Conservation (phyloP, 2,797 vertebrate species). For the Tinamus major region DNA sequence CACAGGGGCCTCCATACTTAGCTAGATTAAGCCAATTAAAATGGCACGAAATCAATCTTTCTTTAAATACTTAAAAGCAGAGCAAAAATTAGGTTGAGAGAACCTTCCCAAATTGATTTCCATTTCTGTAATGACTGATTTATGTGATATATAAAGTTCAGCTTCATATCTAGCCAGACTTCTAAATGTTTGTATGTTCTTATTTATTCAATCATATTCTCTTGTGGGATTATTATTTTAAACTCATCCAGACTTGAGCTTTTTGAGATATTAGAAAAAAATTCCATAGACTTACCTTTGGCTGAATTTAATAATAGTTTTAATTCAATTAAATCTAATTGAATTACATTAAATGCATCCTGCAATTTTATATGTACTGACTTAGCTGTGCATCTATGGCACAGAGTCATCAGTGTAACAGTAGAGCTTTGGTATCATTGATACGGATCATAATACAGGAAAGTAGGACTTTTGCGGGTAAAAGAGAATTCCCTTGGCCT, state of each 20-base stretch:
- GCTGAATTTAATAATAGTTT: slow-evolving; percentile 72
- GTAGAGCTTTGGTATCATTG: slow-evolving; percentile 17
- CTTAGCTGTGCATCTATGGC: slow-evolving; percentile 34
- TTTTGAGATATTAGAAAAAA: slow-evolving; percentile 76
- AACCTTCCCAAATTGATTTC: slow-evolving; percentile 57
- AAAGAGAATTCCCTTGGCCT: slow-evolving; percentile 13
- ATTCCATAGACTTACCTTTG: slow-evolving; percentile 66
- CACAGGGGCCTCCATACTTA: slow-evolving; percentile 42
- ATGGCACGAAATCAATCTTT: slow-evolving; percentile 60
- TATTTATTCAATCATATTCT: slow-evolving; percentile 71
- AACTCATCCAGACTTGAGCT: slow-evolving; percentile 75
- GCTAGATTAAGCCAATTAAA: slow-evolving; percentile 65
- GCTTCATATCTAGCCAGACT: slow-evolving; percentile 50
- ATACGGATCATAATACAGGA: slow-evolving; percentile 38
- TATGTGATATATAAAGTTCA: slow-evolving; percentile 64
- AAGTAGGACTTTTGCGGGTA: slow-evolving; percentile 16
- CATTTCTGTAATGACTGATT: slow-evolving; percentile 71
- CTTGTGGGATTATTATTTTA: slow-evolving; percentile 74
- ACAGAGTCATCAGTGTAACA: slow-evolving; percentile 24
- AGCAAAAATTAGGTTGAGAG: slow-evolving; percentile 50
- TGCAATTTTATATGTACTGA: slow-evolving; percentile 70
- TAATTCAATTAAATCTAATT: slow-evolving; percentile 76
- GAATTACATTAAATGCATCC: slow-evolving; percentile 69
- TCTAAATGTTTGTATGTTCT: slow-evolving; percentile 55
- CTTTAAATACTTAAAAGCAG: slow-evolving; percentile 67